A percentile compares a stretch with the other conserved stretches of the same genome.
phyloP scores from a whole-genome alignment of 2,888 invertebrate species.

The Temnothorax rugatulus region DNA sequence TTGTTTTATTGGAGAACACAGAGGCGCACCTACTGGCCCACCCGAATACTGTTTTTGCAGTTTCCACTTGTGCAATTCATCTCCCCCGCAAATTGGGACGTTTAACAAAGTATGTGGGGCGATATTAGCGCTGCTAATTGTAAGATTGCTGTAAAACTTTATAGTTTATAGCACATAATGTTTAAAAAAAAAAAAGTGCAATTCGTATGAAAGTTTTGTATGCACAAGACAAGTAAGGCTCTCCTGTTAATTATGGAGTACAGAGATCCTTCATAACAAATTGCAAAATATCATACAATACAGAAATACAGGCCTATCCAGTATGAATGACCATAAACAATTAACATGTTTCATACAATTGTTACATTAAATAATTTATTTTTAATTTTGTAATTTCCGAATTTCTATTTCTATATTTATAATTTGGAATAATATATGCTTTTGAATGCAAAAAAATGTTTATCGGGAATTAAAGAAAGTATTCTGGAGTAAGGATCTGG shows the following conservation, averaged over 20 bases:
- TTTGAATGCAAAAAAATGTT: not conserved
- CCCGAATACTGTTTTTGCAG: constrained; percentile 93
- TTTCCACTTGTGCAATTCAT: constrained; percentile 91
- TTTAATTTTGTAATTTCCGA: not conserved
- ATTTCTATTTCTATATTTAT: constrained; percentile 3
- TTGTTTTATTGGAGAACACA: constrained; percentile 89
- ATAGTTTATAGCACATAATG: not conserved
- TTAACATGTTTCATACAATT: not conserved
- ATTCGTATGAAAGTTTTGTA: not conserved
- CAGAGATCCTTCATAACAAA: not conserved
- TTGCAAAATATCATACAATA: not conserved
- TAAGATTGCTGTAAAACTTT: constrained; percentile 51
- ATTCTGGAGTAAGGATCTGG: not conserved
- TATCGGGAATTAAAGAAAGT: not conserved
- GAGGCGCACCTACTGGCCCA: constrained; percentile 88
- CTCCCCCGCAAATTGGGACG: constrained; percentile 76
- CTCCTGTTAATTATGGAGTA: not conserved
- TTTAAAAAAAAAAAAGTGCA: constrained; percentile 23
- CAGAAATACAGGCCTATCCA: not conserved
- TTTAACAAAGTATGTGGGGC: constrained; percentile 72
- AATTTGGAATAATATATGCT: not conserved
- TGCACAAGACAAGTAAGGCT: not conserved
- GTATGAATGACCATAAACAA: constrained; percentile 11
- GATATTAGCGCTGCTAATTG: constrained; percentile 45
- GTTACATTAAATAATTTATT: not conserved